These are phyloP conservation scores for Megatriorchis doriae DNA, from an alignment of 2,113 vertebrate genomes.

Conservation along the genomic window DNA sequence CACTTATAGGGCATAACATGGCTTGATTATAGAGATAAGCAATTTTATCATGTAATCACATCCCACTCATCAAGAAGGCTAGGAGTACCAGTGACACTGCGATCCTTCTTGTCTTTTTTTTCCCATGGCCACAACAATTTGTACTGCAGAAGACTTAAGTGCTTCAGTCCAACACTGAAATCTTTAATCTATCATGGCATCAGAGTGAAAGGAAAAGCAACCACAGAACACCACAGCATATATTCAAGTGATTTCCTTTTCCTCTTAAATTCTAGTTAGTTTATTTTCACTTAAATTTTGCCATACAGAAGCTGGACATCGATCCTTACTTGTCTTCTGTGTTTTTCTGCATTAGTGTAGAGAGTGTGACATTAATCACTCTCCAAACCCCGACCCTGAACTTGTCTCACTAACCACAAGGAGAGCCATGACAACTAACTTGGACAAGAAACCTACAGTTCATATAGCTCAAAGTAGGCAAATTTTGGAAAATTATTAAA, in stretches of 20 bases:
- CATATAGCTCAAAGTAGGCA: neutral
- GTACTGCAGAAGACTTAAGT: neutral
- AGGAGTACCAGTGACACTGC: neutral
- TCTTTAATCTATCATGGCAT: neutral
- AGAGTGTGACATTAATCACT: neutral
- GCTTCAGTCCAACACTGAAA: neutral
- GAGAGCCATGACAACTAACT: neutral
- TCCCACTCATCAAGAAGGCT: neutral
- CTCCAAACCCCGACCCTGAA: neutral
- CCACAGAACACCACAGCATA: neutral
- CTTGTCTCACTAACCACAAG: neutral
- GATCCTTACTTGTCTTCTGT: neutral
- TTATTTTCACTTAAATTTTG: neutral
- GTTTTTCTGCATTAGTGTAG: neutral
- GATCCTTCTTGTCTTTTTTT: neutral
- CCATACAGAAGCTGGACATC: neutral
- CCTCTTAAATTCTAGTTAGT: neutral
- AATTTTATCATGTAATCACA: neutral
- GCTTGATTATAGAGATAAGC: neutral
- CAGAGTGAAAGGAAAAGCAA: neutral
- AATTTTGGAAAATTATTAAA: neutral
- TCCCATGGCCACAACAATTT: neutral
- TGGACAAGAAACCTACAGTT: neutral
- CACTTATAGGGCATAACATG: fast-evolving
- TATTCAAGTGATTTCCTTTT: neutral